Base-by-base conservation (phyloP, 2,888 invertebrate species). In the Lasioglossum vierecki region DNA sequence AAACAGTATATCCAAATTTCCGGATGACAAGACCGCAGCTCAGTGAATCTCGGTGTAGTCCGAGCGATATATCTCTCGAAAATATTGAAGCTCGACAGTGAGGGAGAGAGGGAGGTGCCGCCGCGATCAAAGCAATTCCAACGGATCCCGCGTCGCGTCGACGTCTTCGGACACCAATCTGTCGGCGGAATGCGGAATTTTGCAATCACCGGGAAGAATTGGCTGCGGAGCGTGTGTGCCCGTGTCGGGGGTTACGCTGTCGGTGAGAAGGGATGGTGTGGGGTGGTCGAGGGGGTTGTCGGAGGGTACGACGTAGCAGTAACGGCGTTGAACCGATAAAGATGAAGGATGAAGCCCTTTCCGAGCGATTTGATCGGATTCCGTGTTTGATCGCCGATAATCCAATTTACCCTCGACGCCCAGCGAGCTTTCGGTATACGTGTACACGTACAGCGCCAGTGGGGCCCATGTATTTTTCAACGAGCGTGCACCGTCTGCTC, bases 361-460 rank as follows among this genome's bases (percentile, higher is more conserved):
- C 90, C 89, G 88, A 90, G 86, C 89, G 92, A 92, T 92, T 92
- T 93, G 89, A 92, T 93, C 91, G 90, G 92, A 92, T 93, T 92
- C 89, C 89, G 89, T 83, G 91, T 92, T 91, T 90, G 89, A 92
- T 92, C 92, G 91, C 90, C 89, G 91, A 90, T 93, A 93, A 93
- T 93, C 92, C 92, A 92, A 93, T 93, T 92, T 92, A 83, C 84
- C 79, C 87, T 80, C 88, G 89, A 88, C 88, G 88, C 88, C 88
- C 49, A 87, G 85, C 79, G 85, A 83, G 86, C 88, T 83, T 70
- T 78, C n/a, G 68, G 46, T 72, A 30, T 76, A 83, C 63, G 71
- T 71, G 80, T 76, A 82, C 76, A 70, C 75, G 18, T 39, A 26
- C 77, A 26, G 22, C 60, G 71, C 71, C 44, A 30, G 71, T 35